Percentiles rank a stretch among this genome's conserved stretches.
Conservation (phyloP, 1,140 invertebrate genomes). For the Drosophila ercepeae region DNA sequence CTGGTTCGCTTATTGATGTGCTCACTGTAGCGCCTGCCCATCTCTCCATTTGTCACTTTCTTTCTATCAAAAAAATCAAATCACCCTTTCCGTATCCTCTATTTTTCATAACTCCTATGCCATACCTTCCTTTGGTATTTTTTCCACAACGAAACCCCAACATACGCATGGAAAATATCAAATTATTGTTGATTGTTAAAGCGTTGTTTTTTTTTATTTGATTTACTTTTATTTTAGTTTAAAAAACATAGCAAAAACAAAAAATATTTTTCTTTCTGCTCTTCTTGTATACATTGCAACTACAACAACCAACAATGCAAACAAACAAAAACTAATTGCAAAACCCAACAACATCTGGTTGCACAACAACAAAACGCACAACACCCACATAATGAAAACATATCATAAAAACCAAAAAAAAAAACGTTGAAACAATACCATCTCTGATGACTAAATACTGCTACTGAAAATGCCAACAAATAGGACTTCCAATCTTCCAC, state of each 20-base stretch:
- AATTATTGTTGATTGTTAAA: conserved; percentile 76
- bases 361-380: conserved; percentile 48
- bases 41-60: conserved; percentile 1
- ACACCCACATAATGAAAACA: conserved; percentile 12
- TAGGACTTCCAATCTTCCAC: conserved; percentile 89
- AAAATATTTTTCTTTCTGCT: conserved; percentile 82
- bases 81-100: neutral
- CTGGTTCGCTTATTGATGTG: conserved; percentile 50
- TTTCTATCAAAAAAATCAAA: conserved; percentile 34
- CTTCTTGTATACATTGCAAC: conserved; percentile 78
- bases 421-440: conserved; percentile 24
- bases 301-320: conserved; percentile 46
- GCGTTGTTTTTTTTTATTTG: conserved; percentile 74
- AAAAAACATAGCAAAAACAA: conserved; percentile 73
- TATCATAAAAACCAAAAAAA: conserved; percentile 8
- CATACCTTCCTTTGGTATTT: conserved; percentile 62
- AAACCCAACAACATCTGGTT: conserved; percentile 60
- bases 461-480: conserved; percentile 64
- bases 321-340: conserved; percentile 47
- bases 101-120: conserved; percentile 2
- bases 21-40: conserved; percentile 53
- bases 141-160: conserved; percentile 70
- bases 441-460: conserved; percentile 34
- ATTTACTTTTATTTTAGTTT: conserved; percentile 80
- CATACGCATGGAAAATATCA: conserved; percentile 82